A percentile compares a stretch with the other conserved stretches of the same genome.
phyloP scores from a whole-genome alignment of 2,113 vertebrate species.

The Clarias magur region DNA sequence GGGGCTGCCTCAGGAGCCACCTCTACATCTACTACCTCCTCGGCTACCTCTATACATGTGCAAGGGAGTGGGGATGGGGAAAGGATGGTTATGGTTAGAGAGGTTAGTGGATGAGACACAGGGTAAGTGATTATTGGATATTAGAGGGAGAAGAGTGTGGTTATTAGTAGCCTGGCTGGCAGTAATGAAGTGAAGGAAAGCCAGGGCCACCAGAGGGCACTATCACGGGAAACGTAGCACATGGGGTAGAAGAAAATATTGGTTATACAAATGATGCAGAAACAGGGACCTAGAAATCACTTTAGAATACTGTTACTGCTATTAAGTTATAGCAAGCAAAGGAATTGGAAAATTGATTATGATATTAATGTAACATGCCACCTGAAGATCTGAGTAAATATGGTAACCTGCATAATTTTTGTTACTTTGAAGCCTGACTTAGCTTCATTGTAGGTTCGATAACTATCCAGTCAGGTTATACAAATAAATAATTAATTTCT shows the following conservation, averaged over 20 bases:
- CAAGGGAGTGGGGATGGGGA: slow-evolving; percentile 49
- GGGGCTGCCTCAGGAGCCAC: slow-evolving; percentile 72
- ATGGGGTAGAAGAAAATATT: slow-evolving; percentile 18
- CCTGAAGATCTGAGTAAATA: not conserved
- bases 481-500: not conserved
- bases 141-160: slow-evolving; percentile 12
- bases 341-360: not conserved
- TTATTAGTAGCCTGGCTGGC: not conserved
- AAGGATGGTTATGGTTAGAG: slow-evolving; percentile 35
- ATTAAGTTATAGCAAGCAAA: not conserved
- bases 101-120: slow-evolving; percentile 36
- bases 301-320: not conserved
- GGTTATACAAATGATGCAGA: not conserved
- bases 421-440: not conserved
- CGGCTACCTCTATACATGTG: slow-evolving; percentile 72
- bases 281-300: slow-evolving; percentile 26
- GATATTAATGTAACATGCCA: not conserved
- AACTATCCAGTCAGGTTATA: not conserved
- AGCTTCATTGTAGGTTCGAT: not conserved
- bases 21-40: slow-evolving; percentile 75
- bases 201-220: not conserved
- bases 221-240: not conserved
- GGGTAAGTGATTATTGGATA: not conserved
- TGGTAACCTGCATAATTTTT: not conserved
- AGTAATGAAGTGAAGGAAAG: not conserved